Evolutionary conservation across 1,140 invertebrate genomes (phyloP).

Genomic region (Cydia splendana): DNA sequence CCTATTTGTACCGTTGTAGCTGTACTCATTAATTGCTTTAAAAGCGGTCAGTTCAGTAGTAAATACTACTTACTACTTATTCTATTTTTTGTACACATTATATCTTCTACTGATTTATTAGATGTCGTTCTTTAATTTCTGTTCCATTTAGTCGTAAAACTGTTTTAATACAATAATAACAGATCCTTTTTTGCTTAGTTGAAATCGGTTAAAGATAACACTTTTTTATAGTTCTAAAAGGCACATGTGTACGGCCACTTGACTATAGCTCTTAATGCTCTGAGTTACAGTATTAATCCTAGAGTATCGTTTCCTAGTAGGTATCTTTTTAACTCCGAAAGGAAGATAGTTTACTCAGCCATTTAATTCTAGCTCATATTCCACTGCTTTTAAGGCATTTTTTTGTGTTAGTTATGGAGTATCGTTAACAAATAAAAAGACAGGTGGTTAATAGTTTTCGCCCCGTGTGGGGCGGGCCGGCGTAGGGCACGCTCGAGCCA

Average conservation of each 20-base stretch:
- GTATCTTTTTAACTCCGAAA: background rate
- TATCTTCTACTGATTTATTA: too few relatives aligned
- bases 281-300: background rate
- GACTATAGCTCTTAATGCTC: background rate
- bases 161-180: background rate
- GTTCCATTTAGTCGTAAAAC: too few relatives aligned
- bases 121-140: background rate
- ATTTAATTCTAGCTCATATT: background rate
- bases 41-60: too few relatives aligned
- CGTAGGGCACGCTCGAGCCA: conserved; percentile 57
- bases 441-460: conserved; percentile 45
- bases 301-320: background rate
- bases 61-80: too few relatives aligned
- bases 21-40: background rate
- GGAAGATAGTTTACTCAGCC: background rate
- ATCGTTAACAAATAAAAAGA: background rate
- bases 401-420: background rate
- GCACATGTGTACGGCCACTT: background rate
- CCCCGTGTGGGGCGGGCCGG: conserved; percentile 58
- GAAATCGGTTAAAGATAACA: background rate
- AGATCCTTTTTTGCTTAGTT: background rate
- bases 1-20: background rate
- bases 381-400: background rate
- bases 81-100: too few relatives aligned
- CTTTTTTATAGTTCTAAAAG: conserved; percentile 5